Evolutionary conservation across 1,140 invertebrate genomes (phyloP), one percentile per base, ranked within the genome.

Genomic region (Mercenaria mercenaria): DNA sequence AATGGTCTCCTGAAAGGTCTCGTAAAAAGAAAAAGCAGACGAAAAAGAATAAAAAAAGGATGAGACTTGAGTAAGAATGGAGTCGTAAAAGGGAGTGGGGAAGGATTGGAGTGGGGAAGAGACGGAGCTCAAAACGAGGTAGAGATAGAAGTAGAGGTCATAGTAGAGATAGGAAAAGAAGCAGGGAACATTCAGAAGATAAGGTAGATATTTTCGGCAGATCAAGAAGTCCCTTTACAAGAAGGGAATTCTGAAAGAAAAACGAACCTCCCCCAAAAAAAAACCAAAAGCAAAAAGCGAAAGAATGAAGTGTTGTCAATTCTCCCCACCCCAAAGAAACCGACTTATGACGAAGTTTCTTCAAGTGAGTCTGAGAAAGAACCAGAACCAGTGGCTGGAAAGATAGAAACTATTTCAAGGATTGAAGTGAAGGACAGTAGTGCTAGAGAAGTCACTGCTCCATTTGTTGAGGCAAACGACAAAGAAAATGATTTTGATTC

Each of bases 361-460:
- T 85, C 83, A 26, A 79, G 76, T 79, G 76, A 79, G 26, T 79
- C 76, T 34, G 76, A 79, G 13, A 79, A 79, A 79, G 67, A 72
- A 72, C 3, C 34, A 20, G 34, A 29, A 20, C 11, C 34, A 69
- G 92, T 86, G 37, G 83, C 88, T 50, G 74, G 76, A 52, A 93
- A 79, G 50, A 92, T 93, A 13, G 93, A 89, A 91, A 94, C 92
- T 69, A 87, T 91, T 15, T 87, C 89, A 18, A 94, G 74, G 69
- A 94, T 93, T 67, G 93, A 87, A 64, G 93, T 87, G 43, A 79
- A 74, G 61, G 61, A 79, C n/a, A 84, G 47, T 39, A 81, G 59
- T 50, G 11, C 37, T 47, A 59, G 61, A 61, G 76, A 76, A 39
- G 10, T 8, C 10, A 15, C 34, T 37, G 26, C 23, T 41, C 15